phyloP scores from a whole-genome alignment of 2,797 vertebrate species.

The Cossypha polioptera region DNA sequence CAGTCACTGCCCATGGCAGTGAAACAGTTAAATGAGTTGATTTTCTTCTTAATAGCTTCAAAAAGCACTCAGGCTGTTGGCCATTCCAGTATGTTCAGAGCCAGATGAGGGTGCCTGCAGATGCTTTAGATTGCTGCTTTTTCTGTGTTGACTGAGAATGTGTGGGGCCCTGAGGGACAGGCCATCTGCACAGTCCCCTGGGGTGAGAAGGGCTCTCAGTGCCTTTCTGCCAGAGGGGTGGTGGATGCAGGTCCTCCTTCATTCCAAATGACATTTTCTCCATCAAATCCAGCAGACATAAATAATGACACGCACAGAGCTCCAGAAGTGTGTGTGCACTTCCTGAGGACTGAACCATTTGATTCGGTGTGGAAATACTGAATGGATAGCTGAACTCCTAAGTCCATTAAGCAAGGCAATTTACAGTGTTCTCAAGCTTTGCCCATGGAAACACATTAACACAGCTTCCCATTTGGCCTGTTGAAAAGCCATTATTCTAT shows the following conservation, averaged over 20 bases:
- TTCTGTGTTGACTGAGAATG: not conserved
- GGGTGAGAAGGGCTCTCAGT: not conserved
- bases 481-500: conserved; percentile 53
- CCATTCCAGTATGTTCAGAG: not conserved
- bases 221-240: not conserved
- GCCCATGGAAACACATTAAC: conserved; percentile 60
- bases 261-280: not conserved
- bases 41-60: not conserved
- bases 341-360: conserved; percentile 25
- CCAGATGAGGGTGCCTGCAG: fast-evolving
- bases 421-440: conserved; percentile 54
- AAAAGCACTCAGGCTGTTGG: not conserved
- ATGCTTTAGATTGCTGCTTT: fast-evolving
- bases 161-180: not conserved
- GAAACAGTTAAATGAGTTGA: not conserved
- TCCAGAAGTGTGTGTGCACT: not conserved
- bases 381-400: conserved; percentile 57
- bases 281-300: not conserved
- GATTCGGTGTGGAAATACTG: conserved; percentile 41
- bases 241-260: not conserved
- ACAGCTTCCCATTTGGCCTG: conserved; percentile 19
- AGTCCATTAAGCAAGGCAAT: conserved; percentile 74
- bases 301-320: not conserved
- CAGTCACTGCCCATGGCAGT: not conserved
- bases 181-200: not conserved